phyloP scores from a whole-genome alignment of 2,113 vertebrate genomes.

The Aphelocoma coerulescens region DNA sequence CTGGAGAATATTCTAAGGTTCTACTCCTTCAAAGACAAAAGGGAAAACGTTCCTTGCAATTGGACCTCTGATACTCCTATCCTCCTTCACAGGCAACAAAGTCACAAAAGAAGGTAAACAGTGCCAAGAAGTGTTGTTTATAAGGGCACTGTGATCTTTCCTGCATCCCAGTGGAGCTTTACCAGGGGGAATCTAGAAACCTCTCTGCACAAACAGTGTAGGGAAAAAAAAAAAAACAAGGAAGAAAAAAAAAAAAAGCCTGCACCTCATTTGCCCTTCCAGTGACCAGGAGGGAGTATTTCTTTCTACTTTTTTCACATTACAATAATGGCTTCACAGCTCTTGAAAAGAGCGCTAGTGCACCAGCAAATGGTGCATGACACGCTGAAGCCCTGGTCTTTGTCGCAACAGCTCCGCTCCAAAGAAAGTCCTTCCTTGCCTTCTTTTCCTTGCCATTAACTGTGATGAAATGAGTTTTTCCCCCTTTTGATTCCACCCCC shows the following conservation, averaged over 20 bases:
- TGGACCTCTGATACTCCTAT: background rate
- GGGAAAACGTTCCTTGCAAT: background rate
- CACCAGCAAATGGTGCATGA: constrained; percentile 81
- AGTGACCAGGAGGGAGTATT: constrained; percentile 81
- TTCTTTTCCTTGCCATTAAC: constrained; percentile 85
- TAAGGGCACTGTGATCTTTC: constrained; percentile 67
- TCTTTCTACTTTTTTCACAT: constrained; percentile 79
- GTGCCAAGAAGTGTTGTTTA: constrained; percentile 67
- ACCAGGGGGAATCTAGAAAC: constrained; percentile 68
- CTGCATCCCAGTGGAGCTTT: constrained; percentile 61
- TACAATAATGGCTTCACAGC: constrained; percentile 79
- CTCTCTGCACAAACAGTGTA: constrained; percentile 44
- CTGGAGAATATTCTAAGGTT: background rate
- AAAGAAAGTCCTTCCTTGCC: constrained; percentile 80
- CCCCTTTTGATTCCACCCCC: constrained; percentile 75
- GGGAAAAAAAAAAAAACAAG: background rate
- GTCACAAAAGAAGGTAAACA: constrained; percentile 68
- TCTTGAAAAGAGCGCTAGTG: constrained; percentile 74
- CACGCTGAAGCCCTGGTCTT: constrained; percentile 71
- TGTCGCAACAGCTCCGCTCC: constrained; percentile 77
- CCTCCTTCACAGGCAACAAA: constrained; percentile 57
- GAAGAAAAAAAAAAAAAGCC: background rate
- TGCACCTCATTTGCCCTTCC: constrained; percentile 88
- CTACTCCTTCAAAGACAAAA: constrained; percentile 31
- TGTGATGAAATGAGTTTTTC: constrained; percentile 82